Base-by-base conservation (phyloP, 1,140 invertebrate genomes). In the Bombus pascuorum region DNA sequence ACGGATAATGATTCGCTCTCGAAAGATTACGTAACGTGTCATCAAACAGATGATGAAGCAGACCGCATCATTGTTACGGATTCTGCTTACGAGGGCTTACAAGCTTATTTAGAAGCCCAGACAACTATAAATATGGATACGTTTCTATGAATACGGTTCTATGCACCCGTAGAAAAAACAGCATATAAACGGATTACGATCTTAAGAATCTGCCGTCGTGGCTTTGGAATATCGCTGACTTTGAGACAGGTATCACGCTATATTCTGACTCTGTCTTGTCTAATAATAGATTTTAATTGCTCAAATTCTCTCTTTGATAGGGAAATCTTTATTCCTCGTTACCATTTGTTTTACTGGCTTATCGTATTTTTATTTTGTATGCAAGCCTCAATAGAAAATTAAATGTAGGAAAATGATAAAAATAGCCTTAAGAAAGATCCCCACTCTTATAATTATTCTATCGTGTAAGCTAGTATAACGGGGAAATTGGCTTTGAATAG, bases 41-140 rank as follows among this genome's bases (percentile, higher is more conserved):
- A 87, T 88, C 81, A 53, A 65, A 70, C 66, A 44, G 68, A 86
- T 85, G 59, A 70, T 81, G 70, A 39, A 78, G 62, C 81, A 57
- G 9, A 65, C 66, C 12, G 32, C 77, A 42, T 75, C 93, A 93
- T 85, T 91, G 87, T 88, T 92, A 89, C 70, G 92, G 92, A 92
- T 94, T 94, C 92, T 92, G 89, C 88, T 94, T 93, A 84, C 84
- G 73, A 13, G 73, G 85, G 87, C 86, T 91, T 73, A 74, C 15
- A 5, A 39, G 77, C 89, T 94, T 93, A 93, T 85, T 85, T 92
- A 93, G 93, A 93, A 91, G 82, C 68, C 81, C 82, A 74, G 72
- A 44, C 39, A 37, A 37, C 71, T 81, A 53, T 72, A 86, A 79
- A 68, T 66, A 65, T 47, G 39, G 2, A 12, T 22, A 25, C 2